phyloP scores from a whole-genome alignment of 2,797 vertebrate species.

The Phyllotis vaccarum region DNA sequence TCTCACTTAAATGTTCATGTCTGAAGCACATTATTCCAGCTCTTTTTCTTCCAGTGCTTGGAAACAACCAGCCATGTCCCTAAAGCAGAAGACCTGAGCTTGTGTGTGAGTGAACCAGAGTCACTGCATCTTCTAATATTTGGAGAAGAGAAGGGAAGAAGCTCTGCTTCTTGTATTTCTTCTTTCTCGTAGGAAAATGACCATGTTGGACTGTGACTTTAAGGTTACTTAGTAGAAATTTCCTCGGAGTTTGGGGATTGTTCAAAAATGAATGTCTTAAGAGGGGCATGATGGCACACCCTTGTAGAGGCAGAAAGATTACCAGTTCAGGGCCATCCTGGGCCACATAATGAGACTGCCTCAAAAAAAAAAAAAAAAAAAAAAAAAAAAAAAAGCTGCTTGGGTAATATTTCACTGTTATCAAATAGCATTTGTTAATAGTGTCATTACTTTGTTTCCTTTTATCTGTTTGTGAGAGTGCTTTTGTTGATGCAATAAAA shows the following conservation, averaged over 20 bases:
- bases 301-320: background rate
- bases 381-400: background rate
- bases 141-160: background rate
- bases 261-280: background rate
- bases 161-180: background rate
- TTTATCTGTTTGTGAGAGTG: background rate
- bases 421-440: background rate
- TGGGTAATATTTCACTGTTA: too few relatives aligned
- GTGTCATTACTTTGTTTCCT: background rate
- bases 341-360: background rate
- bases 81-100: background rate
- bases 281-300: background rate
- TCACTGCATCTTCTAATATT: background rate
- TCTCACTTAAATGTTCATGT: background rate
- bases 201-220: background rate
- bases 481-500: background rate
- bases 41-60: background rate
- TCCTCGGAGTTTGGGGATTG: background rate
- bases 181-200: background rate
- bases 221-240: conserved; percentile 20
- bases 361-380: background rate
- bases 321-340: background rate
- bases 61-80: background rate
- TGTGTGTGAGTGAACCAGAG: background rate
- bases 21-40: background rate